These are phyloP conservation scores for Spheniscus humboldti DNA, from an alignment of 2,797 vertebrate species.

Conservation along the genomic window DNA sequence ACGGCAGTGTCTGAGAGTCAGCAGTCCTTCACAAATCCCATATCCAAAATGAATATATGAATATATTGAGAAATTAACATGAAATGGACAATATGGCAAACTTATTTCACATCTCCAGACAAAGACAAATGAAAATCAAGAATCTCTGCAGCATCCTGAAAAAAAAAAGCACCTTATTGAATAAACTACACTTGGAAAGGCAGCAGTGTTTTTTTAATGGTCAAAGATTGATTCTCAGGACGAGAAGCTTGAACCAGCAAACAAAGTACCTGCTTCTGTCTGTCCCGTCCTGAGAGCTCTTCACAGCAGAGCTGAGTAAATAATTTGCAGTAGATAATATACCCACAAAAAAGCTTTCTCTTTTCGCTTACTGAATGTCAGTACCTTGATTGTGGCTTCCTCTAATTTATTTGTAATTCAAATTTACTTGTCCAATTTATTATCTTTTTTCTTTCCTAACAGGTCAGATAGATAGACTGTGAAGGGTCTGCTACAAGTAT, in stretches of 20 bases:
- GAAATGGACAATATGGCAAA: slow-evolving; percentile 5
- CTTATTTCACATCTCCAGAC: neutral
- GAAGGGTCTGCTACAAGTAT: slow-evolving; percentile 37
- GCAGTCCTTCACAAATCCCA: neutral
- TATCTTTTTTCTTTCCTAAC: slow-evolving; percentile 30
- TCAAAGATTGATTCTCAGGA: slow-evolving; percentile 21
- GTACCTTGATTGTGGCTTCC: slow-evolving; percentile 31
- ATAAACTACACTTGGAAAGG: slow-evolving; percentile 38
- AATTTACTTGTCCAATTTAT: slow-evolving; percentile 51
- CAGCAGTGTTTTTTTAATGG: slow-evolving; percentile 8
- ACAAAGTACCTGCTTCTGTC: slow-evolving; percentile 1
- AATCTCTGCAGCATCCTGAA: neutral
- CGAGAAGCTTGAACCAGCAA: slow-evolving; percentile 9
- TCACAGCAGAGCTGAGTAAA: slow-evolving; percentile 16
- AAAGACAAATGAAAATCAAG: slow-evolving; percentile 53
- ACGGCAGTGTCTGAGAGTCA: neutral
- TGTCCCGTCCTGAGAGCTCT: neutral
- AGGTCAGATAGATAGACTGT: slow-evolving; percentile 22
- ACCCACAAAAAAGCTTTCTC: neutral
- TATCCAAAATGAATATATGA: neutral
- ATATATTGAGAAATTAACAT: slow-evolving; percentile 25
- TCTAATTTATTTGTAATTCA: slow-evolving; percentile 64
- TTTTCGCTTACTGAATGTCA: neutral
- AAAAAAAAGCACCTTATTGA: neutral
- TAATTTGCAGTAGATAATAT: slow-evolving; percentile 34